Conservation (phyloP, 2,797 vertebrate genomes). For the Cynopterus sphinx region DNA sequence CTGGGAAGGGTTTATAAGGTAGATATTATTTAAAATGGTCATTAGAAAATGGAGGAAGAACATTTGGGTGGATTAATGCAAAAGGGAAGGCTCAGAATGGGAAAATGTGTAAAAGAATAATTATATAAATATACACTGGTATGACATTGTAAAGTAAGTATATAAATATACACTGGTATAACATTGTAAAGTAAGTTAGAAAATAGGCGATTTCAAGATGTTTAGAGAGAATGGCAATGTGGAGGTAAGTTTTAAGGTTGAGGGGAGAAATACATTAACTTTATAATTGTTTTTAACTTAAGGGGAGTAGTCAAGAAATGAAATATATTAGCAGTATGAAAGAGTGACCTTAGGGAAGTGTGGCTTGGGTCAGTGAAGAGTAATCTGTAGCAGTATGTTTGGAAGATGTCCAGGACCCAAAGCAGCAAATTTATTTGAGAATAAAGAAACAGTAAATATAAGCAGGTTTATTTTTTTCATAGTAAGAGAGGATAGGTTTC, state of each 20-base stretch:
- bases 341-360: not conserved
- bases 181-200: not conserved
- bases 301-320: not conserved
- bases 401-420: not conserved
- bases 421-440: not conserved
- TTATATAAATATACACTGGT: not conserved
- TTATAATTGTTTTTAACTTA: not conserved
- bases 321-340: not conserved
- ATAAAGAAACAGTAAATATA: not conserved
- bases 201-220: not conserved
- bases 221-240: not conserved
- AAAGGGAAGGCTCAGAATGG: not conserved
- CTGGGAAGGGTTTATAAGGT: not conserved
- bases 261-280: not conserved
- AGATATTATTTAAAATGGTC: not conserved
- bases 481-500: not conserved
- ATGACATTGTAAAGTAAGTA: not conserved
- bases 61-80: not conserved
- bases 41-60: not conserved
- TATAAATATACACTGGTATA: not conserved
- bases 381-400: not conserved
- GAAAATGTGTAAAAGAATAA: not conserved
- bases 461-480: not conserved
- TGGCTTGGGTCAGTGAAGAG: not conserved
- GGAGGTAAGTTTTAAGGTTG: not conserved